Conservation (phyloP, 2,113 vertebrate species). For the Desmodus rotundus region DNA sequence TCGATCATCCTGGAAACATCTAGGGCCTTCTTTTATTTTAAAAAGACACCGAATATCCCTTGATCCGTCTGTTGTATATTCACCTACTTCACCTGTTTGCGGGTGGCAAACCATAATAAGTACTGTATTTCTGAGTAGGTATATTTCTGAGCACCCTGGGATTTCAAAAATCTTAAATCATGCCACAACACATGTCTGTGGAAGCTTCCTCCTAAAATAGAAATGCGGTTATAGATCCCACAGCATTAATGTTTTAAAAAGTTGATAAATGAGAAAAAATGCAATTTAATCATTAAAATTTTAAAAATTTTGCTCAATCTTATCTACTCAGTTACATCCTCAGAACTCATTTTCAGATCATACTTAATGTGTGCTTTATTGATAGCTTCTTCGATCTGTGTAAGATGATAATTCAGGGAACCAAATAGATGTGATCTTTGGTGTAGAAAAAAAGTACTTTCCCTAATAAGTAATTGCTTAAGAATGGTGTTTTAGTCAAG, state of each 20-base stretch:
- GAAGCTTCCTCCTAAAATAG: slow-evolving; percentile 65
- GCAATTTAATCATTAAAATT: slow-evolving; percentile 57
- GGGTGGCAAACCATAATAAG: background rate
- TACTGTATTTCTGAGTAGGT: slow-evolving; percentile 62
- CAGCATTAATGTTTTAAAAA: slow-evolving; percentile 68
- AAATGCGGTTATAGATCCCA: slow-evolving; percentile 66
- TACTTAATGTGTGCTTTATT: background rate
- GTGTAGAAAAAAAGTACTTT: background rate
- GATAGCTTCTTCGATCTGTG: background rate
- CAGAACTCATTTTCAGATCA: slow-evolving; percentile 22
- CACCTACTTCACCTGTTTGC: background rate
- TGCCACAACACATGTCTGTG: slow-evolving; percentile 45
- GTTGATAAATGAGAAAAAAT: slow-evolving; percentile 60
- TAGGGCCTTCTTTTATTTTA: background rate
- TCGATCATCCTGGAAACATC: background rate
- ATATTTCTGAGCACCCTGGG: slow-evolving; percentile 69
- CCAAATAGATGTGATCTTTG: background rate
- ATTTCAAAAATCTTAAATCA: slow-evolving; percentile 77
- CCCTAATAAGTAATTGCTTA: background rate
- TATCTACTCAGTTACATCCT: slow-evolving; percentile 8
- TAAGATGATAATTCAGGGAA: background rate
- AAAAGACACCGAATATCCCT: background rate
- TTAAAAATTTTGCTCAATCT: slow-evolving; percentile 10
- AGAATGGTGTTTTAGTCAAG: background rate
- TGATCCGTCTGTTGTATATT: background rate